Evolutionary conservation across 92 coral and sea anemone species (phyloP).

Genomic region (Palythoa caribaeorum): DNA sequence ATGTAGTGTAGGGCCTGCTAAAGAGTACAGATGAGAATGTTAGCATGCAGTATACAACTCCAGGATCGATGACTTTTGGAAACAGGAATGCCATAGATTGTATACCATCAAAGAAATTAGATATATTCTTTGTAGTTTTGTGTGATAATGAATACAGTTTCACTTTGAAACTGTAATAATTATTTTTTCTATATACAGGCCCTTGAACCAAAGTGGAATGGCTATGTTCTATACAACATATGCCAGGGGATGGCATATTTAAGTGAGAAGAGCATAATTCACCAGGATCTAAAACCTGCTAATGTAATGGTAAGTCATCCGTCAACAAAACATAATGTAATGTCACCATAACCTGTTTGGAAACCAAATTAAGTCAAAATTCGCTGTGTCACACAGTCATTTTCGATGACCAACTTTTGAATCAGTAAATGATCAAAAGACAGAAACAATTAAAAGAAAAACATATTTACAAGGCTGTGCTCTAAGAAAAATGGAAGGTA

Average conservation of each 20-base stretch:
- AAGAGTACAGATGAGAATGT: background rate
- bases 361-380: background rate
- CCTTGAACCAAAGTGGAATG: background rate
- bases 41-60: background rate
- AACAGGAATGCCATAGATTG: conserved; percentile 1
- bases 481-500: conserved; percentile 3
- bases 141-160: background rate
- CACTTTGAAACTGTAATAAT: background rate
- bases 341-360: background rate
- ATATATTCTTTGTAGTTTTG: background rate
- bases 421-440: conserved; percentile 2
- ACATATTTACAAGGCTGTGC: conserved; percentile 4
- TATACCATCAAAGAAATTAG: background rate
- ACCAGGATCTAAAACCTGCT: conserved; percentile 54
- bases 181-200: background rate
- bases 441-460: background rate
- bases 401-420: background rate
- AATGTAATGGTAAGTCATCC: conserved; percentile 5
- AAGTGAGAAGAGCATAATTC: conserved; percentile 27
- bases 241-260: conserved; percentile 33
- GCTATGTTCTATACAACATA: background rate
- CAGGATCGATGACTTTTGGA: background rate
- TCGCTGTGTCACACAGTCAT: background rate
- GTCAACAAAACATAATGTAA: too few relatives aligned
- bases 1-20: background rate